phyloP scores from a whole-genome alignment of 1,140 invertebrate genomes.

The Drosophila ficusphila region DNA sequence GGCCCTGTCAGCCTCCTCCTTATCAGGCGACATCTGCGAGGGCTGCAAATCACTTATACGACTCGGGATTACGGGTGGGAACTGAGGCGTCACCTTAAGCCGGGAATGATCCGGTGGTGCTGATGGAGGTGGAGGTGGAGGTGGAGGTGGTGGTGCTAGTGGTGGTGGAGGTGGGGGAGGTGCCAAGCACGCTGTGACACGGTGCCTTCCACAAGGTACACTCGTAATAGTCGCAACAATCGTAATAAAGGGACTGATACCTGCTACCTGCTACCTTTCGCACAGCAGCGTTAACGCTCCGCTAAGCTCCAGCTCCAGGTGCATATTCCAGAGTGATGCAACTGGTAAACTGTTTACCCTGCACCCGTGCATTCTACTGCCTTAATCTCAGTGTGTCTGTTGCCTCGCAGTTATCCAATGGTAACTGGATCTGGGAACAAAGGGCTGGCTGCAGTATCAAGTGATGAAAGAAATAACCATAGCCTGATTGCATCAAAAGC shows the following conservation, averaged over 20 bases:
- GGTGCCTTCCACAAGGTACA: conserved; percentile 3
- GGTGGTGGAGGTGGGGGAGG: background rate
- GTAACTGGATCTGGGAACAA: conserved; percentile 2
- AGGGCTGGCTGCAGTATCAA: no score
- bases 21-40: conserved; percentile 55
- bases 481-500: background rate
- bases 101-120: conserved; percentile 3
- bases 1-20: conserved; percentile 1
- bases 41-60: conserved; percentile 32
- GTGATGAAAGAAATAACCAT: background rate
- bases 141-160: no score
- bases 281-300: conserved; percentile 28
- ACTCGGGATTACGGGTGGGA: conserved; percentile 34
- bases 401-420: background rate
- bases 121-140: no score
- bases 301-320: conserved; percentile 9
- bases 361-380: conserved; percentile 4
- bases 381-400: background rate
- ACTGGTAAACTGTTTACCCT: background rate
- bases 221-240: conserved; percentile 10
- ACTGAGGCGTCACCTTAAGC: background rate
- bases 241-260: conserved; percentile 11
- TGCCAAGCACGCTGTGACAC: conserved; percentile 28
- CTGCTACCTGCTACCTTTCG: conserved; percentile 14
- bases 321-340: conserved; percentile 28